Evolutionary conservation across 2,888 invertebrate species (phyloP).

Genomic region (Frankliniella fusca): DNA sequence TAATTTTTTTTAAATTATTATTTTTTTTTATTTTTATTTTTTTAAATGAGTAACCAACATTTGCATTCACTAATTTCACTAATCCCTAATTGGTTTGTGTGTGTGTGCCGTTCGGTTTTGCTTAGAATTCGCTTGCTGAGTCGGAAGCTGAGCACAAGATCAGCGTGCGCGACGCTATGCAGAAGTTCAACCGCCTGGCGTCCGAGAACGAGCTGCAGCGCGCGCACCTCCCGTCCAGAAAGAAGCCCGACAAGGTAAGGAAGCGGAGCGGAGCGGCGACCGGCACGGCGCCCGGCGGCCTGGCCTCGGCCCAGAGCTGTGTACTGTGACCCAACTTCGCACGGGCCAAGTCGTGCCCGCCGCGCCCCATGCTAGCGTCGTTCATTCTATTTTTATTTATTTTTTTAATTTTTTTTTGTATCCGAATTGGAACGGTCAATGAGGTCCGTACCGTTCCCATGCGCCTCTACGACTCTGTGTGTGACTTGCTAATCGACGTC

Average conservation of each 20-base stretch:
- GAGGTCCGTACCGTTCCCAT: background rate
- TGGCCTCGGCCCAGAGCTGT: background rate
- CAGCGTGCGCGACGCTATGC: slow-evolving; percentile 87
- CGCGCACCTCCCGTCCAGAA: slow-evolving; percentile 46
- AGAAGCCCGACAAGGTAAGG: slow-evolving; percentile 61
- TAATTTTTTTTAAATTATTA: no score
- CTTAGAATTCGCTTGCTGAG: slow-evolving; percentile 17
- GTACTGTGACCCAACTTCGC: background rate
- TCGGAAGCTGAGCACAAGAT: slow-evolving; percentile 53
- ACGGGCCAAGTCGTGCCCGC: background rate
- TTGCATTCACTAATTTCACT: background rate
- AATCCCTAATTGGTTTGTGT: background rate
- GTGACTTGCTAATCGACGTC: slow-evolving; percentile 18
- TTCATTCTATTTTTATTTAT: no score
- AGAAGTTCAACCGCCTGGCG: slow-evolving; percentile 88
- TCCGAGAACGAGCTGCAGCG: slow-evolving; percentile 60
- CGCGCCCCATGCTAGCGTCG: no score
- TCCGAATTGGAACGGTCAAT: background rate
- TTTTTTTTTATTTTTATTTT: background rate
- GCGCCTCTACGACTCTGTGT: background rate
- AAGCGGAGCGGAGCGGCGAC: background rate
- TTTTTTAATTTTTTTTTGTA: slow-evolving; percentile 24
- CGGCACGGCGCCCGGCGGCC: background rate
- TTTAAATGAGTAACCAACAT: background rate
- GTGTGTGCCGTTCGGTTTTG: slow-evolving; percentile 5